Percentiles rank a stretch among this genome's conserved stretches.
Conservation (phyloP, 2,113 vertebrate species). For the Gnathonemus longibarbis region DNA sequence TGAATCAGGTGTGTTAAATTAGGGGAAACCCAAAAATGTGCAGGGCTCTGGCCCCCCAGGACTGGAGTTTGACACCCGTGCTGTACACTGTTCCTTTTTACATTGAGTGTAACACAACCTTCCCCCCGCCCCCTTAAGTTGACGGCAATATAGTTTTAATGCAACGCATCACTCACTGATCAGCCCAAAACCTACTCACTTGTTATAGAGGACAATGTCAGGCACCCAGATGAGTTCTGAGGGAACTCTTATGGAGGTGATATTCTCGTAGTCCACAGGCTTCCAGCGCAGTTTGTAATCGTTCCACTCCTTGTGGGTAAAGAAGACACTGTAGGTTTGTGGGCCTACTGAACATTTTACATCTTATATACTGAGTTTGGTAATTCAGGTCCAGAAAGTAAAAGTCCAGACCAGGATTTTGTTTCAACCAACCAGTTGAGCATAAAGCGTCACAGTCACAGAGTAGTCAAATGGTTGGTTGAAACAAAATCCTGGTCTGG, state of each 20-base stretch:
- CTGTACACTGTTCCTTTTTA: background rate
- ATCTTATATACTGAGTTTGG: background rate
- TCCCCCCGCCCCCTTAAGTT: background rate
- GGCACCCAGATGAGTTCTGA: slow-evolving; percentile 76
- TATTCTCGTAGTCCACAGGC: slow-evolving; percentile 59
- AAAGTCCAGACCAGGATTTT: too few species aligned
- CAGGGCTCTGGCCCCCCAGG: too few species aligned
- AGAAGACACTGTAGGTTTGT: background rate
- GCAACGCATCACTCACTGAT: background rate
- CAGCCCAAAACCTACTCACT: slow-evolving; percentile 48
- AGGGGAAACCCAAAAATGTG: too few species aligned
- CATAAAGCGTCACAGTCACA: too few species aligned
- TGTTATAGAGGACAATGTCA: slow-evolving; percentile 71
- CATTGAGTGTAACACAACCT: background rate
- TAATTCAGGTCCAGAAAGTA: too few species aligned
- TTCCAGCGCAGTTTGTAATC: slow-evolving; percentile 75
- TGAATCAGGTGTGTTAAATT: too few species aligned
- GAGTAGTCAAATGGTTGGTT: too few species aligned
- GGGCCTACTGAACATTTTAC: background rate
- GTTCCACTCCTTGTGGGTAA: slow-evolving; percentile 62
- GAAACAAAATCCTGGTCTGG: too few species aligned
- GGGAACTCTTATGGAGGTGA: slow-evolving; percentile 69
- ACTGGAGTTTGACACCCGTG: too few species aligned
- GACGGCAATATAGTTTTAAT: background rate
- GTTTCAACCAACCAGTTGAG: too few species aligned